These are phyloP conservation scores for Slavum lentiscoides DNA, from an alignment of 2,888 invertebrate species.

Conservation along the genomic window DNA sequence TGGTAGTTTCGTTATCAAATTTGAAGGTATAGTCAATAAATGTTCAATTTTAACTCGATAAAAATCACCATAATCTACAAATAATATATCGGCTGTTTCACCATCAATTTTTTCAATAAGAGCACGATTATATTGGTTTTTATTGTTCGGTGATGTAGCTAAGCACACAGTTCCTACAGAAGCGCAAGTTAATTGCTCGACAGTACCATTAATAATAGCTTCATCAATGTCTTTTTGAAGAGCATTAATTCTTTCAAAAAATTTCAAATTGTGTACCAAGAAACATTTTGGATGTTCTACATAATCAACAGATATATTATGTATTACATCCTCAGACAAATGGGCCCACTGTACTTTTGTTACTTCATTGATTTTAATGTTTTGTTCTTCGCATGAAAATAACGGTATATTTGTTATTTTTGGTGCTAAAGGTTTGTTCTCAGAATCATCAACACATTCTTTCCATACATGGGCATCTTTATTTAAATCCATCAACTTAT, in stretches of 20 bases:
- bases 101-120: slow-evolving; percentile 18
- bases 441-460: not conserved
- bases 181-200: not conserved
- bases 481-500: slow-evolving; percentile 19
- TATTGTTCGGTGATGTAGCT: not conserved
- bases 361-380: not conserved
- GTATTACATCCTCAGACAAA: slow-evolving; percentile 6
- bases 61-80: slow-evolving; percentile 34
- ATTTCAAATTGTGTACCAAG: slow-evolving; percentile 21
- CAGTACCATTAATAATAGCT: not conserved
- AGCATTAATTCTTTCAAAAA: not conserved
- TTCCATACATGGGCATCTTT: slow-evolving; percentile 24
- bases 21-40: slow-evolving; percentile 34
- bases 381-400: slow-evolving; percentile 25
- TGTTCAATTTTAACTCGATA: not conserved
- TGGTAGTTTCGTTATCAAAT: slow-evolving; percentile 29
- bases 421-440: not conserved
- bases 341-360: slow-evolving; percentile 37
- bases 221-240: slow-evolving; percentile 42
- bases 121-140: slow-evolving; percentile 32
- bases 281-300: slow-evolving; percentile 21
- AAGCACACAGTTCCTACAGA: slow-evolving; percentile 31
- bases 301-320: slow-evolving; percentile 7
- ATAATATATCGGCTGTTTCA: not conserved
- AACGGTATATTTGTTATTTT: not conserved